Evolutionary conservation across 2,113 vertebrate species (phyloP), one percentile per base, ranked within the genome.

Genomic region (Isurus oxyrinchus): DNA sequence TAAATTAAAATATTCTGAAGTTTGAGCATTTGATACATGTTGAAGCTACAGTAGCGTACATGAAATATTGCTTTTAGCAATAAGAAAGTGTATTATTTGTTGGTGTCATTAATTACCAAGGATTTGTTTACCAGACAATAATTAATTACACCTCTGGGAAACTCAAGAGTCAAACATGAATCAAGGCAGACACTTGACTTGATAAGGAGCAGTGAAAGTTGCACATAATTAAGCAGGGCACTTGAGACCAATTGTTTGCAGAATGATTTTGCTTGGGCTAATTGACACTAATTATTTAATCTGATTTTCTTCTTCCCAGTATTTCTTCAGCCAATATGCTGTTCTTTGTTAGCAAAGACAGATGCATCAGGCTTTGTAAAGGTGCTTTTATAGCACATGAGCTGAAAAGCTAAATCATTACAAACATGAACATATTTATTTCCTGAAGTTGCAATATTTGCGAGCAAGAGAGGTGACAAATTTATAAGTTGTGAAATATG

Each of bases 251-350:
- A 99, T 99, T 99, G 99, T 99, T 99, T 99, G 98, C 97, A 97
- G 98, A 99, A 98, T 98, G 98, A 99, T 99, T 99, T 99, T 98
- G 98, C 99, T 98, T 98, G 98, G 97, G 99, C 98, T 99, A 99
- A 99, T 99, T 99, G 99, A 99, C 99, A 99, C 98, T 99, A 99
- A 99, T 99, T 99, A 98, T 99, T 99, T 99, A 99, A 99, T 99
- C 99, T 98, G 99, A 99, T 99, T 99, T 99, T 98, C 98, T 98
- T 98, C 97, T 98, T 98, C 97, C 97, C 97, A 96, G 98, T 97
- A 97, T 97, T 97, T 97, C 97, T 97, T 97, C 97, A 97, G 97
- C 97, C 97, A 96, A 97, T 98, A 98, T 97, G 96, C 96, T 97
- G 96, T 96, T 98, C 96, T 97, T 0, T 7, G 96, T 96, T 97